Base-by-base conservation (phyloP, 2,888 invertebrate species). In the Strigamia maritima region DNA sequence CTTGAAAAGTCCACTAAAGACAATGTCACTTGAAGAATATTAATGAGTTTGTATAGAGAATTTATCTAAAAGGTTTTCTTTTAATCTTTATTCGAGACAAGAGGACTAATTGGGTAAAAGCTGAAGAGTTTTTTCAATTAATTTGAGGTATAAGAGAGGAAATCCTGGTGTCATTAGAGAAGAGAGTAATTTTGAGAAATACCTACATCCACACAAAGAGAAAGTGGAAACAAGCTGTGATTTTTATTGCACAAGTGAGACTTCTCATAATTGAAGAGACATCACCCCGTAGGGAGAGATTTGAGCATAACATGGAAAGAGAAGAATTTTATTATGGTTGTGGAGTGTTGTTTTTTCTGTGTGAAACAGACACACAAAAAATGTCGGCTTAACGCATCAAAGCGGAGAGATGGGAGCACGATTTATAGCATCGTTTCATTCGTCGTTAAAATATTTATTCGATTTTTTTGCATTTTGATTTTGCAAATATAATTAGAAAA, bases 201-300 rank as follows among this genome's bases (percentile, higher is more conserved):
- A 65, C 60, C 60, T 65, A 24, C 60, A 65, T 65, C 60, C 60
- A 65, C 60, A 65, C 60, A 65, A 65, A 65, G 60, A 65, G 60
- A 65, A 65, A 65, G 60, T 65, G 60, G 60, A 65, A 65, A 65
- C 60, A 65, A 65, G 60, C 60, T 65, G 60, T 65, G 60, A 65
- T 65, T 65, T 65, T 65, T 65, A 65, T 65, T 65, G 60, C 60
- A n/a, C 60, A 24, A 65, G 60, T 65, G 60, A 65, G 60, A 65
- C 60, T 65, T 65, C 60, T 65, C 60, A 65, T 65, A 65, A 65
- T 65, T 65, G 60, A 65, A 65, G 60, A 65, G 60, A 65, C 60
- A 65, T 65, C 60, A 65, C 60, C 60, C 60, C 60, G 10, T 65
- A 65, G 60, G 60, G 60, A 65, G 60, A 65, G 60, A 65, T 65